Base-by-base conservation (phyloP, 2,797 vertebrate genomes). In the Syngnathus acus region DNA sequence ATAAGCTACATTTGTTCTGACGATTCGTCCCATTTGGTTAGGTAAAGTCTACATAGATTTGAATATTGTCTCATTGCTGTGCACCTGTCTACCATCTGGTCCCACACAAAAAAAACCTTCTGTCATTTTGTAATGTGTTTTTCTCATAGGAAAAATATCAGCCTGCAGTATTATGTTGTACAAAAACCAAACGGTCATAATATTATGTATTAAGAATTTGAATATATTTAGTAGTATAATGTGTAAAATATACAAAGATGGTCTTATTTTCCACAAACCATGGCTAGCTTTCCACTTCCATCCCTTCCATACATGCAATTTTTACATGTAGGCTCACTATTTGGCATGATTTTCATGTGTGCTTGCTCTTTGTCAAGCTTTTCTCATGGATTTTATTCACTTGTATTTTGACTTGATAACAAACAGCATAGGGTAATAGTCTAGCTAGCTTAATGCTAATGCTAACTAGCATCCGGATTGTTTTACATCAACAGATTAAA, bases 31-130 rank as follows among this genome's bases (percentile, higher is more conserved):
- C 67, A 62, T 64, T 6, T 26, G 9, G 68, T 37, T 38, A 58
- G 16, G 55, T 58, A 39, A 68, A 71, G 70, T 26, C n/a, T 45
- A 19, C 60, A 16, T 38, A 69, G 74, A 70, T 85, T 76, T 71
- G 65, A 72, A 71, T 77, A 54, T 39, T 54, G 1, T 23, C n/a
- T 21, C 0, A 6, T 26, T 65, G 77, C 57, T 73, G 37, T 75
- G 78, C 67, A 66, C 68, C 21, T 8, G 62, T 1, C n/a, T n/a
- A 21, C 21, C 17, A 51, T 51, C 50, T n/a, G n/a, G 21, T 21
- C 50, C 50, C 47, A 19, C 16, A 5, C 17, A 6, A 17, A 19
- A n/a, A 21, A 9, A 11, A 51, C 4, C n/a, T 9, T 4, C 7
- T 10, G n/a, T 9, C 6, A 4, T 51, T 51, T 51, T 51, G 2